Evolutionary conservation across 1,140 invertebrate genomes (phyloP).

Genomic region (Drosophila parabipectinata): DNA sequence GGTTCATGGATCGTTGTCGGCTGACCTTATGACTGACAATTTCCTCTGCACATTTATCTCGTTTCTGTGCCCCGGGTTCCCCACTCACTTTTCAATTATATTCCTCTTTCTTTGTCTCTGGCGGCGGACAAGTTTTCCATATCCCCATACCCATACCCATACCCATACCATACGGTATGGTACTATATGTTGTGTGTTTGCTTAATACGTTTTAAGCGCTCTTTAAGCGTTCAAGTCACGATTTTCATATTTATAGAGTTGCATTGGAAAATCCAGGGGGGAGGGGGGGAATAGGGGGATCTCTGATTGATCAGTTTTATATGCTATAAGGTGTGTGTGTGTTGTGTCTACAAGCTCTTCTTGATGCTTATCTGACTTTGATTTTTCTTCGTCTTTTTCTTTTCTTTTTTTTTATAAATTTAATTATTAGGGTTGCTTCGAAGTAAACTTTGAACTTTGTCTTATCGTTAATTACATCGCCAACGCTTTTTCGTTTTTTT

Average conservation of each 20-base stretch:
- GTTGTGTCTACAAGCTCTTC: slow-evolving; percentile 41
- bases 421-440: slow-evolving; percentile 60
- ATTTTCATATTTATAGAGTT: slow-evolving; percentile 75
- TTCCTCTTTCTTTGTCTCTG: slow-evolving; percentile 49
- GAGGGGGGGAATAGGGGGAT: slow-evolving; percentile 14
- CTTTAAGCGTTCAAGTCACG: slow-evolving; percentile 82
- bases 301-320: slow-evolving; percentile 70
- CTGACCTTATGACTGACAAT: slow-evolving; percentile 81
- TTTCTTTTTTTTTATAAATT: slow-evolving; percentile 62
- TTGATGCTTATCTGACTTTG: slow-evolving; percentile 68
- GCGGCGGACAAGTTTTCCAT: slow-evolving; percentile 73
- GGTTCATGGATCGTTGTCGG: slow-evolving; percentile 5
- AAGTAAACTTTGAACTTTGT: slow-evolving; percentile 57
- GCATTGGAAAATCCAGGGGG: slow-evolving; percentile 2
- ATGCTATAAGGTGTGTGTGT: slow-evolving; percentile 20
- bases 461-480: slow-evolving; percentile 77
- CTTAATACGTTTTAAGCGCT: slow-evolving; percentile 81
- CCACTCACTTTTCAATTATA: slow-evolving; percentile 75
- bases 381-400: slow-evolving; percentile 46
- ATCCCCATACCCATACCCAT: slow-evolving; percentile 13
- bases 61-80: slow-evolving; percentile 4
- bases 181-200: slow-evolving; percentile 51
- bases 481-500: slow-evolving; percentile 72
- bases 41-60: slow-evolving; percentile 70
- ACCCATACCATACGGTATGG: slow-evolving; percentile 21